phyloP scores from a whole-genome alignment of 1,140 invertebrate genomes.

The Drosophila lini region DNA sequence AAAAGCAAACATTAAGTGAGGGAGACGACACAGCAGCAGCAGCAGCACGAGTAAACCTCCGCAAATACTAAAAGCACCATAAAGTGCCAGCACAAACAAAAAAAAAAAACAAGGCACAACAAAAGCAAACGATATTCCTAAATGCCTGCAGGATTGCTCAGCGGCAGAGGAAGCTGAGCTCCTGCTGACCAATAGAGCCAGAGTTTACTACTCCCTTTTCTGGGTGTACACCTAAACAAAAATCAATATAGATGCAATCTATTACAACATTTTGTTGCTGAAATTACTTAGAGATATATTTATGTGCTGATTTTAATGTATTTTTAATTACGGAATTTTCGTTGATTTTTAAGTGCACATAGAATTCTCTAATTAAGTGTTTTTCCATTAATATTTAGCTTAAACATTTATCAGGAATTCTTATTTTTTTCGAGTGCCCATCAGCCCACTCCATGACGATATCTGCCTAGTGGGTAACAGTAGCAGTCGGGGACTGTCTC shows the following conservation, averaged over 20 bases:
- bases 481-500: constrained; percentile 51
- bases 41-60: constrained; percentile 41
- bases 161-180: constrained; percentile 7
- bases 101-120: constrained; percentile 15
- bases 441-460: constrained; percentile 8
- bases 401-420: background rate
- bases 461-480: constrained; percentile 44
- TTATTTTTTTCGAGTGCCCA: constrained; percentile 1
- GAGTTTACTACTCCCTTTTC: constrained; percentile 20
- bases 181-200: constrained; percentile 67
- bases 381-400: background rate
- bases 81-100: constrained; percentile 28
- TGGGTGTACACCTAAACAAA: background rate
- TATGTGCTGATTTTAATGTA: background rate
- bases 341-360: too few relatives aligned
- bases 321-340: too few relatives aligned
- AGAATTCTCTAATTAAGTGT: too few relatives aligned
- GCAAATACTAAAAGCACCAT: constrained; percentile 64
- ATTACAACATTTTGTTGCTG: too few relatives aligned
- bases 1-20: constrained; percentile 74
- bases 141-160: constrained; percentile 17
- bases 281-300: too few relatives aligned
- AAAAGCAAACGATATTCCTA: constrained; percentile 29
- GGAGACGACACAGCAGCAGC: constrained; percentile 19
- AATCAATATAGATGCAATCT: background rate